Evolutionary conservation across 2,113 vertebrate species (phyloP), one percentile per base, ranked within the genome.

Genomic region (Galeopterus variegatus): DNA sequence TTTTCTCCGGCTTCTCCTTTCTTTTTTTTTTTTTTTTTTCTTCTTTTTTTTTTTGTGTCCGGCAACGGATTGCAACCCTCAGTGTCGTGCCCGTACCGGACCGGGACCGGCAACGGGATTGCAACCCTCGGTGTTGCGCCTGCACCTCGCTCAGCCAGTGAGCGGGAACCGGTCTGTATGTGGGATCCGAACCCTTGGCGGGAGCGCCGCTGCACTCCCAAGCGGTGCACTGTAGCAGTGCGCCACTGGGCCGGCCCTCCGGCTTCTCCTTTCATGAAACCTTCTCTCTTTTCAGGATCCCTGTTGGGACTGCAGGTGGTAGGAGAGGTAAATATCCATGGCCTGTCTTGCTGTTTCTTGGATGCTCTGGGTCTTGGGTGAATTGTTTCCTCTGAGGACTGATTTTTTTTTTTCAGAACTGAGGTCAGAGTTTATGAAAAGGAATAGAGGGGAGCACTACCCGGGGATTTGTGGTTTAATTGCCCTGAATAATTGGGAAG

Each of bases 381-480:
- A 52, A 70, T 21, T 77, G 28, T 83, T 90, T 77, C 21, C 14
- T 67, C 50, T 52, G 10, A 26, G 88, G 72, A 80, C 28, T 96
- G 83, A 73, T 50, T 69, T 69, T 17, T 24, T 41, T 41, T 41
- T 41, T 41, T 80, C 33, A 31, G 64, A 83, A 33, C 33, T 50
- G 45, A 93, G 67, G 58, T 94, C 69, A 65, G 41, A 64, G 80
- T 96, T 92, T 96, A 76, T 73, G 50, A 90, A 96, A 81, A 83
- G 94, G 82, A 93, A 52, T 77, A 58, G 90, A 89, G 92, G 96
- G 88, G 88, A 97, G 69, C n/a, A 84, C 54, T 85, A 88, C 90
- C 52, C 93, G 11, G 90, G 94, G 94, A 96, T 98, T 98, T 95
- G 93, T 62, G 58, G 96, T 88, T 97, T 97, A 96, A 84, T 94